Evolutionary conservation across 2,888 invertebrate genomes (phyloP).

Genomic region (Julus scandinavius): DNA sequence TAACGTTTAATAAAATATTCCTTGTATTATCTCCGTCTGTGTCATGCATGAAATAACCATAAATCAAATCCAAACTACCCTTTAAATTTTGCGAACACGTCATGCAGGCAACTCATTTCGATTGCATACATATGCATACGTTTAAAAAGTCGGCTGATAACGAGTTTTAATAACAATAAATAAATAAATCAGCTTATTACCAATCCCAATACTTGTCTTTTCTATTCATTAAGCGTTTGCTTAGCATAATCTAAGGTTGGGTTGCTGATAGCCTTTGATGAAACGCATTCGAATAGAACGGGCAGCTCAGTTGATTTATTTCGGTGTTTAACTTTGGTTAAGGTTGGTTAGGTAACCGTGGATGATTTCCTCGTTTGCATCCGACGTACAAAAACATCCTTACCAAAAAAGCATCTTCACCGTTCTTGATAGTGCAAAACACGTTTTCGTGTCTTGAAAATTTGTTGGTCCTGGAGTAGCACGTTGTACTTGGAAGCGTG

Average conservation of each 20-base stretch:
- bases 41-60: slow-evolving; percentile 13
- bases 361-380: slow-evolving; percentile 13
- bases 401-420: not conserved
- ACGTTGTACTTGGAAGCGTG: not conserved
- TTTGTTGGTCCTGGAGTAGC: not conserved
- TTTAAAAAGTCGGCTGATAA: not conserved
- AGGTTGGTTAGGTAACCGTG: slow-evolving; percentile 1
- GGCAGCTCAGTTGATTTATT: not conserved
- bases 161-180: slow-evolving; percentile 2
- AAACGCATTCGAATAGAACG: not conserved
- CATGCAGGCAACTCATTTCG: not conserved
- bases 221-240: not conserved
- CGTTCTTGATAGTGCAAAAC: not conserved
- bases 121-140: not conserved
- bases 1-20: not conserved
- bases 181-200: slow-evolving; percentile 3
- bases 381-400: not conserved
- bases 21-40: not conserved
- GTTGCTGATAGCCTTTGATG: not conserved
- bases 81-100: not conserved
- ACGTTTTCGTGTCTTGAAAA: not conserved
- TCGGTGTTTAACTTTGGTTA: not conserved
- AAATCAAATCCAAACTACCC: not conserved
- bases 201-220: not conserved
- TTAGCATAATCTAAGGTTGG: not conserved